Percentiles rank a stretch among this genome's conserved stretches.
phyloP scores from a whole-genome alignment of 2,113 vertebrate species.

The Halichoeres trimaculatus region DNA sequence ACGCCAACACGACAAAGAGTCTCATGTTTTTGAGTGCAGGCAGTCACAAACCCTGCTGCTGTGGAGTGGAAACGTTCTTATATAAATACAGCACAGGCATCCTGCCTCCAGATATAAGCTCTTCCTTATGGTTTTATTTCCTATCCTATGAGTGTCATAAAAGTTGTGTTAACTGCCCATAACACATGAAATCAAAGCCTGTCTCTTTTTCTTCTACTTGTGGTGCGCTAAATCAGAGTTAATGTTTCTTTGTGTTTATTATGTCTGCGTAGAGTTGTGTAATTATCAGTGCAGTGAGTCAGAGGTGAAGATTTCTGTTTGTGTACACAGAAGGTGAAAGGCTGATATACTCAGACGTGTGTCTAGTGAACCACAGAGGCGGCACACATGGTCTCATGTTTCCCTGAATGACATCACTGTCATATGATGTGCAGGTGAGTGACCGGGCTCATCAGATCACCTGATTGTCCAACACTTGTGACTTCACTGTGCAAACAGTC shows the following conservation, averaged over 20 bases:
- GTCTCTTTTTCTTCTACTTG: background rate
- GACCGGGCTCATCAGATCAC: background rate
- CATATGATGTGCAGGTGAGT: constrained; percentile 51
- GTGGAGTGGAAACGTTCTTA: constrained; percentile 29
- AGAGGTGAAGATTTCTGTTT: constrained; percentile 23
- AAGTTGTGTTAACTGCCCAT: background rate
- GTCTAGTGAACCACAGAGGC: background rate
- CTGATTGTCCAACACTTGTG: background rate
- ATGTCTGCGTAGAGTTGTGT: background rate
- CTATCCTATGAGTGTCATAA: background rate
- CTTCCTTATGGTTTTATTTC: constrained; percentile 26
- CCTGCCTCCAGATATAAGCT: background rate
- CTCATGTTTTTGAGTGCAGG: constrained; percentile 47
- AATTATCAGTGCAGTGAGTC: constrained; percentile 24
- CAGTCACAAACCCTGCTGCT: background rate
- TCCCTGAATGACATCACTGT: constrained; percentile 38
- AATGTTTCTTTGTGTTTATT: background rate
- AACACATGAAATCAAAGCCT: background rate
- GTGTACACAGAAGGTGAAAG: background rate
- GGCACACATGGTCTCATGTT: background rate
- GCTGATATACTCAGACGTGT: constrained; percentile 44
- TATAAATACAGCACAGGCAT: background rate
- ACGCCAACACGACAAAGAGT: constrained; percentile 9
- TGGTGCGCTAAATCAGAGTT: background rate
- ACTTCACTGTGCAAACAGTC: background rate